Base-by-base conservation (phyloP, 2,797 vertebrate species). In the Eremophila alpestris region DNA sequence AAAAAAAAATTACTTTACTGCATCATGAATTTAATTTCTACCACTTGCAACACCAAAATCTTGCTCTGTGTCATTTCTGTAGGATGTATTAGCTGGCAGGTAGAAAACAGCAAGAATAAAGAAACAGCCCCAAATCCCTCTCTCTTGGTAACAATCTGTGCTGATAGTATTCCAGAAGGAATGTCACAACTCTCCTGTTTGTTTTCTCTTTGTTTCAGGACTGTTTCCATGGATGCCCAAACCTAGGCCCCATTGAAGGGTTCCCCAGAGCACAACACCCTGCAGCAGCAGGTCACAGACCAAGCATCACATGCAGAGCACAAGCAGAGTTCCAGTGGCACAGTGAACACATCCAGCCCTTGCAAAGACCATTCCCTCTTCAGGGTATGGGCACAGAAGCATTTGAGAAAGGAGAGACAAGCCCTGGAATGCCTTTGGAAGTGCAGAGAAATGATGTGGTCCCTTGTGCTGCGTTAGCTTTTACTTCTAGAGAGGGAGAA, bases 151-250 rank as follows among this genome's bases (percentile, higher is more conserved):
- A 83, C 71, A 80, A 62, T 92, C 79, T 76, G 73, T 59, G 64
- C 60, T 85, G 80, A 96, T 75, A 91, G 81, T 85, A 83, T 83
- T 92, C 93, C 93, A 97, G 91, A 71, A 84, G 71, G 9, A 88
- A 81, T 91, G 91, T 95, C 94, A 95, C 93, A 96, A 41, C 90
- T 88, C 89, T 92, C 69, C 48, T 6, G 0, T 96, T 93, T 97
- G 94, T 97, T 97, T 96, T 96, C 92, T 87, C 64, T 96, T 92
- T 96, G 94, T 96, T 96, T 96, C 90, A 96, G 89, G 84, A 58
- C 3, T 58, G 94, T 96, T 97, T 96, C 96, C 94, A 95, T 96
- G 93, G 95, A 96, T 95, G 38, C 76, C 55, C 90, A 94, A 94
- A 95, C 49, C 76, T 92, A 94, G 89, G 95, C 94, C 90, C 76